Evolutionary conservation across 2,113 vertebrate genomes (phyloP).

Genomic region (Crotalus tigris): DNA sequence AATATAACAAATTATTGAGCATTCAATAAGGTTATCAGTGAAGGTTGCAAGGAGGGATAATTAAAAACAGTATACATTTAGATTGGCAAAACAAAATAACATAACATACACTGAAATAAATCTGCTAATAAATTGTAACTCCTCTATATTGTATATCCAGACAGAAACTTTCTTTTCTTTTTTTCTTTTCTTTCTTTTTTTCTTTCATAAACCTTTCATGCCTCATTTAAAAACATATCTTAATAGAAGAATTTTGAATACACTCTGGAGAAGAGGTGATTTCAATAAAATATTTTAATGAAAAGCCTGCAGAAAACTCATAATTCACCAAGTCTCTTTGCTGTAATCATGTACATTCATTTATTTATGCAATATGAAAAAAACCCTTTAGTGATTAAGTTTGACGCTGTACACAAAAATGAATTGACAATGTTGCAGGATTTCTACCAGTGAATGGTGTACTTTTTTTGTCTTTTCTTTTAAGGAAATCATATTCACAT

Average conservation of each 20-base stretch:
- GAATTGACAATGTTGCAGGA: constrained; percentile 59
- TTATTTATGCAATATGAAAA: neutral
- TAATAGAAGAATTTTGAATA: neutral
- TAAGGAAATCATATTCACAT: constrained; percentile 56
- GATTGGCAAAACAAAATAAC: neutral
- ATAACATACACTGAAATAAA: neutral
- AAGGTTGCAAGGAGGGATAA: neutral
- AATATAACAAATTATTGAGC: neutral
- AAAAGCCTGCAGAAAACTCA: constrained; percentile 3
- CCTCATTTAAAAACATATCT: neutral
- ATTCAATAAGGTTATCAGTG: neutral
- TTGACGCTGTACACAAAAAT: constrained; percentile 8
- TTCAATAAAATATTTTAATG: neutral
- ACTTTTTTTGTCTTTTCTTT: neutral
- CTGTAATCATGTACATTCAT: neutral
- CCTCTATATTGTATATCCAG: neutral
- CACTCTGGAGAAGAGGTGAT: neutral
- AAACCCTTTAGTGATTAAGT: constrained; percentile 2
- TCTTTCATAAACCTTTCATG: neutral
- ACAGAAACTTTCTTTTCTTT: neutral
- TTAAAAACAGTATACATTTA: neutral
- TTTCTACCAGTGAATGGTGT: constrained; percentile 53
- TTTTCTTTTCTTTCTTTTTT: too few species aligned
- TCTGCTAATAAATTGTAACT: neutral
- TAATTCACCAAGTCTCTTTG: constrained; percentile 6